Conservation (phyloP, 2,888 invertebrate species). For the Ophion obscuratus region DNA sequence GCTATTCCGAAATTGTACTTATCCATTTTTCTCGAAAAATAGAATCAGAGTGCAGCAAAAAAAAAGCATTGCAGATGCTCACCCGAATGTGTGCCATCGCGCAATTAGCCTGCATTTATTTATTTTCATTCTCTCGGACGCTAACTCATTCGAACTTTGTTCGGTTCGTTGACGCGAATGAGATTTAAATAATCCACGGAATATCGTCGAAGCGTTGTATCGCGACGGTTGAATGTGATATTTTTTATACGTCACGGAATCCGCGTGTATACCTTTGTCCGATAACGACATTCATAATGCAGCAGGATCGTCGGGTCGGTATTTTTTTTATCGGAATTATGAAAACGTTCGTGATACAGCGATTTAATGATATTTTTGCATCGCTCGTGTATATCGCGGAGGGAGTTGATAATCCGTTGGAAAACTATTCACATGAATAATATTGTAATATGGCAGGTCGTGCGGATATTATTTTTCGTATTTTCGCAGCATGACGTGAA, state of each 20-base stretch:
- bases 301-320: background rate
- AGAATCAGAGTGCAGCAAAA: background rate
- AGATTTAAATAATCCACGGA: background rate
- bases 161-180: background rate
- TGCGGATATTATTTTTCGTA: background rate
- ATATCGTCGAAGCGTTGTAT: background rate
- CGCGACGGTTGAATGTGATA: background rate
- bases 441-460: background rate
- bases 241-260: slow-evolving; percentile 1
- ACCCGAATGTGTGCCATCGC: no score
- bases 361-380: background rate
- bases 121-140: no score
- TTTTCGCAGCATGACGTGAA: background rate
- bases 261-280: background rate
- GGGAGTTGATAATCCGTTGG: slow-evolving; percentile 18
- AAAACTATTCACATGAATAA: slow-evolving; percentile 18
- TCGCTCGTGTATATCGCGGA: background rate
- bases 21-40: background rate
- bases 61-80: no score
- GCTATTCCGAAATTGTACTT: background rate
- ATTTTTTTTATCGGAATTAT: background rate
- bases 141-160: background rate
- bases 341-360: background rate
- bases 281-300: slow-evolving; percentile 12
- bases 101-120: no score